A percentile compares a stretch with the other conserved stretches of the same genome.
These are phyloP conservation scores for Netelia melanura DNA, from an alignment of 2,888 invertebrate species.

Conservation along the genomic window DNA sequence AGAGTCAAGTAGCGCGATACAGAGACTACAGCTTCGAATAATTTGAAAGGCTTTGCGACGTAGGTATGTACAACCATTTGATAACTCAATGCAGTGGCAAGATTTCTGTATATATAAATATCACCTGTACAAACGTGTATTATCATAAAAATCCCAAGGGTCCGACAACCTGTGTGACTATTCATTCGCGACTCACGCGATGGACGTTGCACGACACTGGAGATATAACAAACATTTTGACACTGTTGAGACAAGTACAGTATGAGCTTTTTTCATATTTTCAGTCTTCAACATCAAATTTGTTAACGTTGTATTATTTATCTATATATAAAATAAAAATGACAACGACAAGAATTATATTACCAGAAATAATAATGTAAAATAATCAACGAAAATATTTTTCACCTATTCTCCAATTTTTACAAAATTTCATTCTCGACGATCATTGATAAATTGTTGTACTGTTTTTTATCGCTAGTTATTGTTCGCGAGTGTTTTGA, in stretches of 20 bases:
- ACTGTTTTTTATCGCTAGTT: too few relatives aligned
- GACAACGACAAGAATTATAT: too few relatives aligned
- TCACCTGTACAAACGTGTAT: conserved; percentile 24
- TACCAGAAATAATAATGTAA: too few relatives aligned
- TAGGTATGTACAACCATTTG: conserved; percentile 9
- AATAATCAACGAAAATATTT: too few relatives aligned
- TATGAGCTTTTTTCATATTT: neutral
- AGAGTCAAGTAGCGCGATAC: neutral
- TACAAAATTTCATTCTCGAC: too few relatives aligned
- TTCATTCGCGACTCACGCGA: conserved; percentile 15
- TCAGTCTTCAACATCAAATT: too few relatives aligned
- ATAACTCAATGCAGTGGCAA: conserved; percentile 31
- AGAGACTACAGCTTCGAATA: conserved; percentile 22
- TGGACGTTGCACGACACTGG: neutral
- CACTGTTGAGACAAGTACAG: neutral
- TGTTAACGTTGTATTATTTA: too few relatives aligned
- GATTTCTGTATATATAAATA: neutral
- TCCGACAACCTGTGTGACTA: conserved; percentile 23
- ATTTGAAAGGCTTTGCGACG: conserved; percentile 22
- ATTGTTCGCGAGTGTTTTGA: too few relatives aligned
- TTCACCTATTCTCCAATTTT: too few relatives aligned
- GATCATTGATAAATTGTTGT: too few relatives aligned
- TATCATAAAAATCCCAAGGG: conserved; percentile 42
- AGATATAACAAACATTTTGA: conserved; percentile 18
- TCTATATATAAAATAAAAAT: neutral